These are phyloP conservation scores for Pilophorus perplexus DNA, from an alignment of 2,888 invertebrate genomes.

Conservation along the genomic window DNA sequence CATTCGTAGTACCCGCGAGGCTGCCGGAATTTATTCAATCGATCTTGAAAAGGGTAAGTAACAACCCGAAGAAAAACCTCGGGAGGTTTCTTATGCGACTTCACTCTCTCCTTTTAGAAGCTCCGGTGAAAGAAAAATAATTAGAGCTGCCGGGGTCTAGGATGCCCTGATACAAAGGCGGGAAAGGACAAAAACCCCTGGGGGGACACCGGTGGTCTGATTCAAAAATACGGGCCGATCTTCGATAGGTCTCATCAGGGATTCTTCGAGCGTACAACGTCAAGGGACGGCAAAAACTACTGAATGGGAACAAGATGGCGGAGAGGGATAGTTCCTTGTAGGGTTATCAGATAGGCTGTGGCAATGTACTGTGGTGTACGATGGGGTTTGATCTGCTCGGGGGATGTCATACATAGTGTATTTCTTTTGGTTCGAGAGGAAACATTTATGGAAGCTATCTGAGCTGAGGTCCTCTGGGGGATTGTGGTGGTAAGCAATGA, in stretches of 20 bases:
- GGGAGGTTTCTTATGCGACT: background rate
- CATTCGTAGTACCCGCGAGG: background rate
- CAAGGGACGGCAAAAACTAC: constrained; percentile 12
- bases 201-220: constrained; percentile 9
- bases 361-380: no score
- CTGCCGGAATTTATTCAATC: constrained; percentile 11
- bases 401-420: no score
- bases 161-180: background rate
- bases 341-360: no score
- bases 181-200: background rate
- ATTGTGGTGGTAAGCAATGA: no score
- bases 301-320: constrained; percentile 2
- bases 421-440: no score
- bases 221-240: constrained; percentile 21
- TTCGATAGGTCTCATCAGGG: constrained; percentile 15
- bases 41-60: constrained; percentile 5
- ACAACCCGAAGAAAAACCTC: background rate
- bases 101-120: background rate
- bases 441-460: no score
- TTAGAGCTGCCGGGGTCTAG: constrained; percentile 2
- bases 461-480: no score
- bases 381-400: no score
- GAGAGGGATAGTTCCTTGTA: constrained; percentile 15
- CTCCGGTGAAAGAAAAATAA: constrained; percentile 10
- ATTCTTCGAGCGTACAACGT: constrained; percentile 11